Evolutionary conservation across 2,888 invertebrate genomes (phyloP).

Genomic region (Ormyrus nitidulus): DNA sequence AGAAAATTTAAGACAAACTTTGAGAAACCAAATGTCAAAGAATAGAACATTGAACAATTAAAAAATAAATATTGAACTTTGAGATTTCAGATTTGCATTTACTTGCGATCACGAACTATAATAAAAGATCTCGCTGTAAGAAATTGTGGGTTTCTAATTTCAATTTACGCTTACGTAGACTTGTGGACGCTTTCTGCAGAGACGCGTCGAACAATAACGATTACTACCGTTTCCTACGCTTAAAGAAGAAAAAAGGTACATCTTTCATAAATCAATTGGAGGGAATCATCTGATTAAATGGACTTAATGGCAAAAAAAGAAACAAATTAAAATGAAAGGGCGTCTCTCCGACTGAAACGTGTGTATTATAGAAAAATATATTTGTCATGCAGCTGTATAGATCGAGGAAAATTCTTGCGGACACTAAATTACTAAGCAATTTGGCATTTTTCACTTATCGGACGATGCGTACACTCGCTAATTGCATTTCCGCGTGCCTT

Average conservation of each 20-base stretch:
- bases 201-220: conserved; percentile 43
- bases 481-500: conserved; percentile 2
- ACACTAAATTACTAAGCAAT: not conserved
- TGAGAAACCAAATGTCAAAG: no score
- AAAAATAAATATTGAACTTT: no score
- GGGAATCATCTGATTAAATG: conserved; percentile 10
- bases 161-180: conserved; percentile 41
- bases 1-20: no score
- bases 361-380: no score
- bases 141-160: conserved; percentile 31
- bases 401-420: not conserved
- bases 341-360: no score
- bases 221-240: conserved; percentile 42
- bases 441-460: conserved; percentile 4
- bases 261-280: conserved; percentile 37
- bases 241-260: conserved; percentile 49
- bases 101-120: no score
- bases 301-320: not conserved
- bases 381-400: no score
- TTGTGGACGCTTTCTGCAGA: conserved; percentile 41
- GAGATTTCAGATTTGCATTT: no score
- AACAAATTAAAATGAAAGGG: no score
- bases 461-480: not conserved
- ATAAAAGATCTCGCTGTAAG: not conserved
- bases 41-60: no score